Evolutionary conservation across 2,113 vertebrate species (phyloP), one percentile per base, ranked within the genome.

Genomic region (Sapajus apella): DNA sequence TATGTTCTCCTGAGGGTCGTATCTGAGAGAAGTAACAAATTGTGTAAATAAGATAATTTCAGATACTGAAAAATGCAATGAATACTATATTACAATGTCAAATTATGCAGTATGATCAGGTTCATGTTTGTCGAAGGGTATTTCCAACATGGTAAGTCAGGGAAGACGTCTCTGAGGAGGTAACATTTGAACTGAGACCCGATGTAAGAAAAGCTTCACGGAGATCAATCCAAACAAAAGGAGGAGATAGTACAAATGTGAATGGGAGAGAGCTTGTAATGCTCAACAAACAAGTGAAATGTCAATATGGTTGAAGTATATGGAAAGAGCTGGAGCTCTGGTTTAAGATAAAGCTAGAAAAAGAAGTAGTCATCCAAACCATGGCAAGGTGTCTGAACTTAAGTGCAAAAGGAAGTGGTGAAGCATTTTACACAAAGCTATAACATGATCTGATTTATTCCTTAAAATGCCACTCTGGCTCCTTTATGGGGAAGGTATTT

Each of bases 1-100:
- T 47, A 61, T 77, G 35, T 84, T 96, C 66, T 95, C 72, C 70
- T 64, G 25, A 97, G n/a, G 14, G 27, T 91, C 35, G 64, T 25
- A 7, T 20, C 18, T 7, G 20, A 83, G 32, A 77, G 5, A 83
- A 43, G 52, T 20, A 61, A 95, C 45, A 92, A 90, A 79, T 72
- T 76, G 55, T 66, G 30, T 40, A 84, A 82, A 43, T 64, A 92
- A 82, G 40, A 30, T 82, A 70, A 56, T 85, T 75, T 94, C 68
- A 90, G 72, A 72, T 64, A 84, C 40, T 84, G 45, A 95, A 93
- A 87, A 88, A 56, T 76, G 52, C 13, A 64, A n/a, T 14, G 5
- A 58, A 47, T 32, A 73, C 6, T n/a, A 50, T 4, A 3, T 30
- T 92, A 92, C 16, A 82, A 45, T 61, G 61, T n/a, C 45, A 87